Evolutionary conservation across 2,888 invertebrate species (phyloP).

Genomic region (Cerastis rubricosa): DNA sequence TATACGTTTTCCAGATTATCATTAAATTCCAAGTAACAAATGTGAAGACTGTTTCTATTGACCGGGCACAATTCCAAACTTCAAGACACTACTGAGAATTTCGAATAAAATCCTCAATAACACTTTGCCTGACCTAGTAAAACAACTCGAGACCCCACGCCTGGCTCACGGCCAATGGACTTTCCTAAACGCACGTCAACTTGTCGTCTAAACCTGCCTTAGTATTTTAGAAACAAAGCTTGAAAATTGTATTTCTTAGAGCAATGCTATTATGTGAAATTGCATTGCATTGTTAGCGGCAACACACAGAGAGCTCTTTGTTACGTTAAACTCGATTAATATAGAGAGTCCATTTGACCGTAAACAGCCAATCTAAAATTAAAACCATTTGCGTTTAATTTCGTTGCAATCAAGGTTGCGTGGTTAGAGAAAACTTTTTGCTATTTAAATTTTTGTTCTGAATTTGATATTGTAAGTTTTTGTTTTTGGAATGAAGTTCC

Average conservation of each 20-base stretch:
- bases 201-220: slow-evolving; percentile 46
- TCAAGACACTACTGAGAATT: slow-evolving; percentile 33
- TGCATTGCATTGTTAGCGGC: slow-evolving; percentile 54
- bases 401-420: slow-evolving; percentile 58
- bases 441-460: slow-evolving; percentile 14
- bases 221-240: slow-evolving; percentile 53
- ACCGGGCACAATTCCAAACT: slow-evolving; percentile 32
- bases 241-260: slow-evolving; percentile 56
- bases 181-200: slow-evolving; percentile 48
- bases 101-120: slow-evolving; percentile 21
- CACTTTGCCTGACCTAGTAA: slow-evolving; percentile 25
- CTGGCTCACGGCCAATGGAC: slow-evolving; percentile 42
- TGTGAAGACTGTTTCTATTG: slow-evolving; percentile 33
- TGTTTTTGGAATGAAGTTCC: no score
- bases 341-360: slow-evolving; percentile 68
- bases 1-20: neutral
- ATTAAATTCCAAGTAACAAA: slow-evolving; percentile 8
- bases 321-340: slow-evolving; percentile 73
- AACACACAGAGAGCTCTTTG: slow-evolving; percentile 56
- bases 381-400: slow-evolving; percentile 73
- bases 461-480: neutral
- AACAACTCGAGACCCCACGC: slow-evolving; percentile 18
- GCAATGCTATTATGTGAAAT: slow-evolving; percentile 50
- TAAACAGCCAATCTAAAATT: slow-evolving; percentile 76
- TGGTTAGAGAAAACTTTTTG: slow-evolving; percentile 4